Base-by-base conservation (phyloP, 1,140 invertebrate species). In the Bombus confusus region DNA sequence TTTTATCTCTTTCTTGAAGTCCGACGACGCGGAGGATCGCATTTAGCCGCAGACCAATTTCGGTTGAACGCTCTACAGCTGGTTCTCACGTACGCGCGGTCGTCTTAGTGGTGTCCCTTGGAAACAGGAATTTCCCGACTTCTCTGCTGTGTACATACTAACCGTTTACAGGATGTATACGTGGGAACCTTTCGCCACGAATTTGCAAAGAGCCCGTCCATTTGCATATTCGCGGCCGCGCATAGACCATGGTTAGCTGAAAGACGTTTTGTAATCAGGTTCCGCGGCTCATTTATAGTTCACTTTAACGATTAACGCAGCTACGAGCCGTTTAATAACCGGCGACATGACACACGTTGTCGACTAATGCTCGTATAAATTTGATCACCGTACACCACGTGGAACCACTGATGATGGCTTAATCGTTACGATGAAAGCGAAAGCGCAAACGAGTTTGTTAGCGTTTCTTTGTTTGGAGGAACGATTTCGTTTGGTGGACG, bases 11-110 rank as follows among this genome's bases (percentile, higher is more conserved):
- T 25, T 12, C 57, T 5, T 1, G 0, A 25, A 8, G 8, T 22
- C n/a, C 31, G 25, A 39, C 3, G 57, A 41, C 15, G 12, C 57
- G n/a, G 85, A 89, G 68, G 85, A 90, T 89, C 66, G 62, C 15
- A 41, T 78, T 79, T 75, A 59, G 80, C 88, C 88, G 57, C 88
- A 85, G 74, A 85, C 81, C 78, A 90, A 89, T 89, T 89, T 90
- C 75, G 78, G 81, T 72, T 79, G 77, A 87, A 87, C 83, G 88
- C 81, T 43, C 57, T 79, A 82, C 31, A 52, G 82, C 62, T 66
- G 77, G 68, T 87, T 82, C 74, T 72, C 88, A 86, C 47, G 87
- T 73, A 74, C 81, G 64, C 75, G 62, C 69, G 88, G 73, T 82
- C 77, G 85, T 57, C 87, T 90, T 89, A 77, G 87, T 39, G 85